These are phyloP conservation scores for Nyctibius grandis DNA, from an alignment of 2,797 vertebrate species.

Conservation along the genomic window DNA sequence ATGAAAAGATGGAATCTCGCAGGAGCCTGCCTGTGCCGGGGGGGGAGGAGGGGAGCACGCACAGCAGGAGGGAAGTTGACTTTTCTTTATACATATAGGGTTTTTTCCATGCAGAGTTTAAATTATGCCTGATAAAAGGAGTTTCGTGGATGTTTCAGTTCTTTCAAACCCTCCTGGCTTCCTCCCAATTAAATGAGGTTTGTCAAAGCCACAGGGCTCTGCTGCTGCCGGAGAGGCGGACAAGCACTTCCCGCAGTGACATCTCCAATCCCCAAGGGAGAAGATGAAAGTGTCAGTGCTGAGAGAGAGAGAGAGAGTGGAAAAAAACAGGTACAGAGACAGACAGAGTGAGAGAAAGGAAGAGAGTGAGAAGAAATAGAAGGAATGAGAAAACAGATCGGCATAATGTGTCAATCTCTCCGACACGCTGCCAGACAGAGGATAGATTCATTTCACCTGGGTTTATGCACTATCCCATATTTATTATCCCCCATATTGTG, in stretches of 20 bases:
- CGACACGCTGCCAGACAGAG: background rate
- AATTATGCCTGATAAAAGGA: constrained; percentile 88
- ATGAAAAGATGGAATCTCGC: constrained; percentile 82
- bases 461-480: background rate
- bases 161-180: constrained; percentile 86
- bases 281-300: constrained; percentile 79
- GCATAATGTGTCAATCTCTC: background rate
- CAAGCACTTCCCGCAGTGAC: constrained; percentile 85
- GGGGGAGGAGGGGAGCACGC: constrained; percentile 66
- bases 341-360: constrained; percentile 35
- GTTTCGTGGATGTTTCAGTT: constrained; percentile 83
- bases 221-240: constrained; percentile 80
- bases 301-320: constrained; percentile 58
- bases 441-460: background rate
- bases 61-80: constrained; percentile 83
- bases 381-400: constrained; percentile 33
- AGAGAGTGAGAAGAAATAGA: constrained; percentile 43
- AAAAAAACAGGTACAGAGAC: constrained; percentile 60
- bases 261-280: constrained; percentile 81
- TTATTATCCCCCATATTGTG: background rate
- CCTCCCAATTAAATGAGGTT: constrained; percentile 88
- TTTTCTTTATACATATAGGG: constrained; percentile 86
- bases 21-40: constrained; percentile 72
- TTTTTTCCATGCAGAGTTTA: constrained; percentile 86
- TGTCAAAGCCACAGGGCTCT: constrained; percentile 87